phyloP scores from a whole-genome alignment of 2,113 vertebrate genomes.

The Neodon shergylaensis region DNA sequence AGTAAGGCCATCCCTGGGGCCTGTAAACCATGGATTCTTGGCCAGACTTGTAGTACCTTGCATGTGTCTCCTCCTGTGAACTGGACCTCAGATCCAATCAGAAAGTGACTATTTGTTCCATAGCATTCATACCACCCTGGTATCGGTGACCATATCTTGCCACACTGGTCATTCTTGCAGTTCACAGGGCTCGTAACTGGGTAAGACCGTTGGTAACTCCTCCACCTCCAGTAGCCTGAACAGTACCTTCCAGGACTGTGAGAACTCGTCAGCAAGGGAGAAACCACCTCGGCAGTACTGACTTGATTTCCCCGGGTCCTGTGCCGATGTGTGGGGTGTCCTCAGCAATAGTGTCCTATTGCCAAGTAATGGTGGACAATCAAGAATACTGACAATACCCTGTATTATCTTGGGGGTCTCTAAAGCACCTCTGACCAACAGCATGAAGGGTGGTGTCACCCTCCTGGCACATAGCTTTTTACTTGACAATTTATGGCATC shows the following conservation, averaged over 20 bases:
- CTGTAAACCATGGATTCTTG: not conserved
- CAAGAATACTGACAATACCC: not conserved
- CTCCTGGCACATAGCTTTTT: not conserved
- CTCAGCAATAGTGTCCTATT: not conserved
- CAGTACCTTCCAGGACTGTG: not conserved
- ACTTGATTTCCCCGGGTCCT: not conserved
- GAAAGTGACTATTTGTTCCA: not conserved
- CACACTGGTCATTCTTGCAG: not conserved
- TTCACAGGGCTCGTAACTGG: not conserved
- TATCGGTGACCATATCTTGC: not conserved
- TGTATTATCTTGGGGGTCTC: not conserved
- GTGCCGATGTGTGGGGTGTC: not conserved
- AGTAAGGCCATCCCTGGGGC: not conserved
- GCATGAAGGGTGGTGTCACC: not conserved
- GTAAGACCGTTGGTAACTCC: not conserved
- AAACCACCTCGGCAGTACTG: not conserved
- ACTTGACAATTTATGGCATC: not conserved
- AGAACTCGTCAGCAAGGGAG: not conserved
- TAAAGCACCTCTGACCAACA: not conserved
- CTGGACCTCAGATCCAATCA: not conserved
- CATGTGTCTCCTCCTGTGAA: not conserved
- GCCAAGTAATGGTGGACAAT: not conserved
- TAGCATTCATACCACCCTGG: not conserved
- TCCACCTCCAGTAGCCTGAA: not conserved
- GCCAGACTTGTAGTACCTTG: not conserved